Percentiles rank a stretch among this genome's conserved stretches.
Evolutionary conservation across 2,888 invertebrate species (phyloP).

Genomic region (Uropetala carovei): DNA sequence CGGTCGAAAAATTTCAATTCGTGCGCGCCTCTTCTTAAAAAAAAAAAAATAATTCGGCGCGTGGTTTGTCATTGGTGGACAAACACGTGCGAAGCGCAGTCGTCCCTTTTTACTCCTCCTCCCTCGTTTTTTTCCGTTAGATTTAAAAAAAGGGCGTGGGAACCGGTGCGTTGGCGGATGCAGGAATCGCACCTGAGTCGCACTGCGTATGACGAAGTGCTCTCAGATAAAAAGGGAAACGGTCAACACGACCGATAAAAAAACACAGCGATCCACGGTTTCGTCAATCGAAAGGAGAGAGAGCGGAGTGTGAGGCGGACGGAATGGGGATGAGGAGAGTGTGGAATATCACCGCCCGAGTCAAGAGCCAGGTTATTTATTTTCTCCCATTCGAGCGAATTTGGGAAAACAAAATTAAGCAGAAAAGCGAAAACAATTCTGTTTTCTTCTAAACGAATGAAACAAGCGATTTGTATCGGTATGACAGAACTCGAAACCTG

Average conservation of each 20-base stretch:
- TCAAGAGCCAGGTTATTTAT: too few relatives aligned
- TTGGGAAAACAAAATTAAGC: too few relatives aligned
- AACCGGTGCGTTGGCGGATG: not conserved
- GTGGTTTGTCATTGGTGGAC: not conserved
- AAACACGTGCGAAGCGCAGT: not conserved
- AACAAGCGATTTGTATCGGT: too few relatives aligned
- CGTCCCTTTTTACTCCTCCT: not conserved
- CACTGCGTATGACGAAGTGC: slow-evolving; percentile 1
- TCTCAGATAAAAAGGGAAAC: not conserved
- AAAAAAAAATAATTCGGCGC: not conserved
- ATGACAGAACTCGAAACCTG: too few relatives aligned
- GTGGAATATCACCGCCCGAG: not conserved
- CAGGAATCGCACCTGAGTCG: slow-evolving; percentile 58
- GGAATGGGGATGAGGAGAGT: not conserved
- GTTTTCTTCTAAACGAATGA: too few relatives aligned
- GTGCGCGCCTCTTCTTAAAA: too few relatives aligned
- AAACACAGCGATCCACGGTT: not conserved
- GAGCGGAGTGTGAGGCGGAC: not conserved
- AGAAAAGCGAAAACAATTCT: too few relatives aligned
- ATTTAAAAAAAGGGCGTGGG: slow-evolving; percentile 23
- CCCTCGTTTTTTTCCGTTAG: not conserved
- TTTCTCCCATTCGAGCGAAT: too few relatives aligned
- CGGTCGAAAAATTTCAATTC: not conserved
- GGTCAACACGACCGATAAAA: slow-evolving; percentile 7
- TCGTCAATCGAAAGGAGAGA: not conserved